phyloP scores from a whole-genome alignment of 2,888 invertebrate species.

The Mythimna pallens region DNA sequence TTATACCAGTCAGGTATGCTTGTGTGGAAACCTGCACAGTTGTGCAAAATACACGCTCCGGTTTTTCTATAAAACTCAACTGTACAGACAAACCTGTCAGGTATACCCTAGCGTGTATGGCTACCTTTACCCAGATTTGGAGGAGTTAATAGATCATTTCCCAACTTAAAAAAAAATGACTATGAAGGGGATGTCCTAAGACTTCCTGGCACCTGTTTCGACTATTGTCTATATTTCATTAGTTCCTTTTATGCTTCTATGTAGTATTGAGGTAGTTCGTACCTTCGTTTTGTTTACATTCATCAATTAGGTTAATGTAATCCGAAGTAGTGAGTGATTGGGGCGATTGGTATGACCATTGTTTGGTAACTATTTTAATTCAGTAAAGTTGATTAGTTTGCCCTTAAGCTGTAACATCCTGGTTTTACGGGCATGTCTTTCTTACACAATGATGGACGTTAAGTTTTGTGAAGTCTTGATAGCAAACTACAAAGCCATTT shows the following conservation, averaged over 20 bases:
- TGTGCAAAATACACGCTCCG: no score
- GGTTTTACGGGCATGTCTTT: slow-evolving; percentile 19
- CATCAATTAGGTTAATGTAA: slow-evolving; percentile 55
- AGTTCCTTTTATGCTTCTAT: background rate
- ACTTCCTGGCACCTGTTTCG: background rate
- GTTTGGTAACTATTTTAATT: slow-evolving; percentile 43
- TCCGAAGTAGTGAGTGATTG: slow-evolving; percentile 41
- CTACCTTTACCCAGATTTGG: no score
- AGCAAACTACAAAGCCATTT: background rate
- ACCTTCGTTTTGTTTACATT: slow-evolving; percentile 22
- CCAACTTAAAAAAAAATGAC: no score
- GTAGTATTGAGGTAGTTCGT: slow-evolving; percentile 1
- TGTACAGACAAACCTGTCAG: no score
- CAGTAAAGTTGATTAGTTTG: slow-evolving; percentile 50
- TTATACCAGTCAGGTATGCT: no score
- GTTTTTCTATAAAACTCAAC: no score
- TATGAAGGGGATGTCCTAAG: no score
- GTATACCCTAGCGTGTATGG: no score
- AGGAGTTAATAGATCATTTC: no score
- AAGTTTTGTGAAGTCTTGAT: background rate
- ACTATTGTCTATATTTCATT: background rate
- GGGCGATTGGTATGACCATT: slow-evolving; percentile 25
- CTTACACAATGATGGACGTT: slow-evolving; percentile 13
- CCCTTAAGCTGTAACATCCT: slow-evolving; percentile 13
- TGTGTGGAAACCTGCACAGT: no score